Evolutionary conservation across 2,797 vertebrate genomes (phyloP).

Genomic region (Rhinella marina): DNA sequence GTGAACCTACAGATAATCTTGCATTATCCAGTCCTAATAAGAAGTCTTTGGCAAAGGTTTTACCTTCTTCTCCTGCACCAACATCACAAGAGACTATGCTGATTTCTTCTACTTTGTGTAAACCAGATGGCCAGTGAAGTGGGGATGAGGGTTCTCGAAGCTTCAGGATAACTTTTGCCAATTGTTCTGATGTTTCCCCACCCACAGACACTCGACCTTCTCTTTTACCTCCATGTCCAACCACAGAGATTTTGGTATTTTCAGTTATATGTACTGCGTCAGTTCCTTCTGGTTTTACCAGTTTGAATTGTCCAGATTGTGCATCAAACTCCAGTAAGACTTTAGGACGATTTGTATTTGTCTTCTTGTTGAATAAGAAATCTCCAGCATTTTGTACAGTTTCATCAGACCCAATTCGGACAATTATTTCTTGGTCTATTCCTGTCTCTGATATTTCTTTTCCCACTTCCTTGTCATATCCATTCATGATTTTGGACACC

Average conservation of each 20-base stretch:
- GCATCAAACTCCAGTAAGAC: neutral
- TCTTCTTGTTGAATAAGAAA: conserved; percentile 1
- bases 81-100: conserved; percentile 8
- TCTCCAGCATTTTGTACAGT: neutral
- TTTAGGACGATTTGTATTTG: neutral
- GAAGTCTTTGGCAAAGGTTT: conserved; percentile 20
- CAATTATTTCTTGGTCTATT: conserved; percentile 2
- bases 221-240: neutral
- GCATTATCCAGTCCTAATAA: neutral
- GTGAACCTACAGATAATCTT: neutral
- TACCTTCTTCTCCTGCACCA: neutral
- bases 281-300: neutral
- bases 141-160: neutral
- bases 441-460: neutral
- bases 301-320: neutral
- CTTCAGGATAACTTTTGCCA: neutral
- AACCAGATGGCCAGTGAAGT: neutral
- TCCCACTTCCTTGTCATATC: neutral
- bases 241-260: conserved; percentile 23
- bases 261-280: conserved; percentile 3
- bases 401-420: neutral
- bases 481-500: neutral
- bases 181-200: conserved; percentile 17
- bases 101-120: neutral
- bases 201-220: neutral